Conservation (phyloP, 1,140 invertebrate genomes). For the Anthonomus grandis region DNA sequence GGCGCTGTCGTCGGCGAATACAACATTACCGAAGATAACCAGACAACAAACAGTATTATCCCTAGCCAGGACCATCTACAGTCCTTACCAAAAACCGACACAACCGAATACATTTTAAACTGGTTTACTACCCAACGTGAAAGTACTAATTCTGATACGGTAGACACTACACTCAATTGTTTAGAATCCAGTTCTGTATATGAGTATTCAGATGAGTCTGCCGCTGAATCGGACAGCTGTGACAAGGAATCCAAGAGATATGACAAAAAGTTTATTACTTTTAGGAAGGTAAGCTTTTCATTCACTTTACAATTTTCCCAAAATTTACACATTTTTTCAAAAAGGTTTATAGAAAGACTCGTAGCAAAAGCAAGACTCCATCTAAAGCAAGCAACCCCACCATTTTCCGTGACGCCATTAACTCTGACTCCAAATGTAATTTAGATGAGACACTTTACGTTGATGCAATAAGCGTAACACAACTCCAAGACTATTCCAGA, state of each 20-base stretch:
- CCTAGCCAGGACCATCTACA: slow-evolving; percentile 27
- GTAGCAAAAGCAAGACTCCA: slow-evolving; percentile 10
- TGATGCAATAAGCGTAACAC: neutral
- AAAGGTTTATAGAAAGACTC: slow-evolving; percentile 13
- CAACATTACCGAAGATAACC: slow-evolving; percentile 35
- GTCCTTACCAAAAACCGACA: slow-evolving; percentile 35
- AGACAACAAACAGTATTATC: slow-evolving; percentile 26
- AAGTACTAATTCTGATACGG: slow-evolving; percentile 1
- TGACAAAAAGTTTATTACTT: slow-evolving; percentile 21
- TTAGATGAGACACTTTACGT: slow-evolving; percentile 7
- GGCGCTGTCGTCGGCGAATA: slow-evolving; percentile 60
- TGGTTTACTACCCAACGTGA: slow-evolving; percentile 33
- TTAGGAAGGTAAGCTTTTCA: slow-evolving; percentile 27
- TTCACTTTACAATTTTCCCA: neutral
- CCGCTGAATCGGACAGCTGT: slow-evolving; percentile 30
- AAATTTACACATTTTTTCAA: too few species aligned
- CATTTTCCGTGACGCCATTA: neutral
- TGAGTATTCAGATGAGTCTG: slow-evolving; percentile 30
- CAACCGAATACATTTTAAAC: slow-evolving; percentile 42
- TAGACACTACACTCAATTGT: slow-evolving; percentile 6
- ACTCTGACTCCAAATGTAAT: neutral
- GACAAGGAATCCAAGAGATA: slow-evolving; percentile 21
- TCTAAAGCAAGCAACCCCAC: neutral
- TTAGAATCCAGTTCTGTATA: neutral
- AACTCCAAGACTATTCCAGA: slow-evolving; percentile 25